Conservation (phyloP, 2,888 invertebrate genomes). For the Sussaba pulchella region DNA sequence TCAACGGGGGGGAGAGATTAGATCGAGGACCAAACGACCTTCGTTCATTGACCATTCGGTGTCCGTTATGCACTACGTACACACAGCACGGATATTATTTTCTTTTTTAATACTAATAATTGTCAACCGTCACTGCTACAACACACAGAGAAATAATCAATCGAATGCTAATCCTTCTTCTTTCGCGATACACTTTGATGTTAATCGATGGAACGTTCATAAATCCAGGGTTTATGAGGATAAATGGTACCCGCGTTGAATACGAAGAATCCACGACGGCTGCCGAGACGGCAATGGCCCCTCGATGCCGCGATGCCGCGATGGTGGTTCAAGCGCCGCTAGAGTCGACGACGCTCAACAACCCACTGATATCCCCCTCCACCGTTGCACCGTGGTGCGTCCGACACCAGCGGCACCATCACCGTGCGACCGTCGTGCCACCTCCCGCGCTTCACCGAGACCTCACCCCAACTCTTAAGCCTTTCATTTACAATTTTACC, state of each 20-base stretch:
- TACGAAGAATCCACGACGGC: slow-evolving; percentile 75
- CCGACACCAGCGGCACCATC: slow-evolving; percentile 68
- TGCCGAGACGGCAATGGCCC: slow-evolving; percentile 82
- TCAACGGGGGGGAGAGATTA: slow-evolving; percentile 38
- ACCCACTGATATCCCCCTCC: slow-evolving; percentile 71
- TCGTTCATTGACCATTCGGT: slow-evolving; percentile 49
- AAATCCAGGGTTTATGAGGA: too few relatives aligned
- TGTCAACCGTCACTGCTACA: too few relatives aligned
- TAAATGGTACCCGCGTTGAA: slow-evolving; percentile 47
- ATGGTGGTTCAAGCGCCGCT: slow-evolving; percentile 77
- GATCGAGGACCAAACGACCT: slow-evolving; percentile 39
- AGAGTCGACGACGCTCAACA: slow-evolving; percentile 78
- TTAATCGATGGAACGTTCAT: too few relatives aligned
- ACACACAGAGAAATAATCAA: too few relatives aligned
- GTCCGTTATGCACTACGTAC: background rate
- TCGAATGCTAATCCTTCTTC: too few relatives aligned
- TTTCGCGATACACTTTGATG: too few relatives aligned
- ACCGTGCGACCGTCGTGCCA: slow-evolving; percentile 44
- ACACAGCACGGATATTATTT: too few relatives aligned
- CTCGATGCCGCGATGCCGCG: too few relatives aligned
- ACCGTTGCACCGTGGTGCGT: background rate
- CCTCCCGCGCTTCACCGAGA: slow-evolving; percentile 27
- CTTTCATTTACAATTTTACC: too few relatives aligned
- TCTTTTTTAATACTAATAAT: too few relatives aligned
- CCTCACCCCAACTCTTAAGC: slow-evolving; percentile 3